Percentiles rank a stretch among this genome's conserved stretches.
These are phyloP conservation scores for Haliclystus octoradiatus DNA, from an alignment of 30 jellyfish, hydroid and myxozoan genomes.

Conservation along the genomic window DNA sequence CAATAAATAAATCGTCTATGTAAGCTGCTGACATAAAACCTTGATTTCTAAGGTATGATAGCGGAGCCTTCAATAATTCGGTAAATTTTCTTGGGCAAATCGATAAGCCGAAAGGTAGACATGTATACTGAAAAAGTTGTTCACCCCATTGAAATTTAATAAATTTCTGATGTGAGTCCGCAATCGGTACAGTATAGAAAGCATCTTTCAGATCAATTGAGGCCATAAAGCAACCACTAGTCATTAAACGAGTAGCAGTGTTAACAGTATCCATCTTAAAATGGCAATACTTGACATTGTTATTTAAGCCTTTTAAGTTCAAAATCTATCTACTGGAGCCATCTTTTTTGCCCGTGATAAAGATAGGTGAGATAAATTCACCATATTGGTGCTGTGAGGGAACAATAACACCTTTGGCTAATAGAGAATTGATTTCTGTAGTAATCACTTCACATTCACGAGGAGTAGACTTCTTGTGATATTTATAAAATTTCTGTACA, in stretches of 20 bases:
- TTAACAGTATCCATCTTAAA: constrained; percentile 14
- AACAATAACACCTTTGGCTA: constrained; percentile 10
- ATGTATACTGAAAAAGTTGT: background rate
- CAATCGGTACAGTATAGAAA: constrained; percentile 1
- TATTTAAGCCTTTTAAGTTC: no score
- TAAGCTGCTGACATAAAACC: constrained; percentile 11
- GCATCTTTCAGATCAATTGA: no score
- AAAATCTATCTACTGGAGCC: no score
- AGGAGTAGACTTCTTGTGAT: no score
- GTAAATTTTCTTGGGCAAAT: no score
- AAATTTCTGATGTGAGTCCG: constrained; percentile 5
- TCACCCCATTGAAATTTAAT: constrained; percentile 1
- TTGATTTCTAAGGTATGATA: background rate
- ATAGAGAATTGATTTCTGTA: no score
- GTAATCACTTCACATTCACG: no score
- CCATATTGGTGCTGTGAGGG: background rate
- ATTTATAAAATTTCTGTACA: no score
- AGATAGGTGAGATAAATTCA: constrained; percentile 13
- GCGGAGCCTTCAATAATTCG: constrained; percentile 19
- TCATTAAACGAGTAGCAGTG: background rate
- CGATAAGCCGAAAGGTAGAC: no score
- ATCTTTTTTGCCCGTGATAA: constrained; percentile 2
- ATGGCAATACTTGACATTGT: constrained; percentile 3
- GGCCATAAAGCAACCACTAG: no score
- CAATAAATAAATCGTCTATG: no score